These are phyloP conservation scores for Gnatocerus cornutus DNA, from an alignment of 2,888 invertebrate species.

Conservation along the genomic window DNA sequence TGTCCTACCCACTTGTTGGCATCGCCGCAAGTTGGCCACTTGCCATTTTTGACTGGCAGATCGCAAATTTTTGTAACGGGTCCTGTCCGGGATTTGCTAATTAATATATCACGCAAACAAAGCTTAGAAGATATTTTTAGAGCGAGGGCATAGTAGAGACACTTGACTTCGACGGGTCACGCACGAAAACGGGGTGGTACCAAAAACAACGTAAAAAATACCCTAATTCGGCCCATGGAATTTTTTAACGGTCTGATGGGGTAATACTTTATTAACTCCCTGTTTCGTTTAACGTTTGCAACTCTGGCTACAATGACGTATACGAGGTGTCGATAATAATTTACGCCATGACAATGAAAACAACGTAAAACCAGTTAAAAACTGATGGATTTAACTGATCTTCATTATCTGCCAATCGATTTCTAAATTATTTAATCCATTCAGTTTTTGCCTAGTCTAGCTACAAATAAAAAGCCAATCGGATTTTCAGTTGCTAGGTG, in stretches of 20 bases:
- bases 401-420: constrained; percentile 13
- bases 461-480: constrained; percentile 13
- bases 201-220: background rate
- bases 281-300: constrained; percentile 21
- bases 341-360: constrained; percentile 19
- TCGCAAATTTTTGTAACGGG: constrained; percentile 12
- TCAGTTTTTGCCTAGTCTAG: constrained; percentile 15
- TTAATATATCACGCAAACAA: constrained; percentile 4
- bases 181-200: constrained; percentile 1
- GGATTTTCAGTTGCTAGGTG: constrained; percentile 11
- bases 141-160: background rate
- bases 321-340: constrained; percentile 32
- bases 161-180: background rate
- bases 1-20: constrained; percentile 36
- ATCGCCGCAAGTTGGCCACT: constrained; percentile 19
- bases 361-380: constrained; percentile 28
- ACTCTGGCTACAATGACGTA: constrained; percentile 19
- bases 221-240: background rate
- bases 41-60: constrained; percentile 26
- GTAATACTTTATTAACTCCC: constrained; percentile 18
- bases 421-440: constrained; percentile 15
- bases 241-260: constrained; percentile 9
- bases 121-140: constrained; percentile 2
- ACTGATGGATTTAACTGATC: constrained; percentile 28
- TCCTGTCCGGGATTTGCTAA: constrained; percentile 3